Base-by-base conservation (phyloP, 2,113 vertebrate genomes). In the Nyctibius bracteatus region DNA sequence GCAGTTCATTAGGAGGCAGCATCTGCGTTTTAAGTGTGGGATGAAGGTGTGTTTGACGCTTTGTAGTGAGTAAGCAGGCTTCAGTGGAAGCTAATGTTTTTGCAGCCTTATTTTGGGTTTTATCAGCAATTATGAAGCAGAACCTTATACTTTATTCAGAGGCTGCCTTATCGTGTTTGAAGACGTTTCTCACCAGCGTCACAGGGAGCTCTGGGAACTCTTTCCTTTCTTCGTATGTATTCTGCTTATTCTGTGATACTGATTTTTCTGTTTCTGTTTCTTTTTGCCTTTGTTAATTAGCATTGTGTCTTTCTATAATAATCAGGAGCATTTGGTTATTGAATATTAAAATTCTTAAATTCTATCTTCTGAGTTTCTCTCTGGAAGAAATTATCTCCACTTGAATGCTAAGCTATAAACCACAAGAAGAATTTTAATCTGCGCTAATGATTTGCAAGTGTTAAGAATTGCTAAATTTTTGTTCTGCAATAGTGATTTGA, bases 41-140 rank as follows among this genome's bases (percentile, higher is more conserved):
- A 88, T 92, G 94, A 94, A 96, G 94, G 96, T 96, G 94, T 92
- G 93, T 92, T 96, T 92, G 95, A 96, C 95, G 86, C 87, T 93
- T 55, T 57, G 61, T 92, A 95, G 92, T 96, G 95, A 96, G 97
- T 90, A 94, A 97, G 94, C 94, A 95, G 63, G 73, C 90, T 91
- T 71, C 86, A 66, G 88, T 86, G 65, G 81, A 95, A 96, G 91
- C 92, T 89, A 75, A 96, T 95, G 92, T 79, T 92, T 90, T 89
- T 94, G 84, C 93, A 96, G 92, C 61, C 88, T 89, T 85, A 93
- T 92, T 96, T 95, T 94, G 96, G 91, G 84, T 96, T 95, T 95
- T 96, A 90, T 81, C 78, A 92, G 91, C 88, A 95, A 92, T 81
- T 86, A 95, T 94, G 94, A 96, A 97, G 94, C 95, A 97, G 88